A percentile compares a stretch with the other conserved stretches of the same genome.
phyloP scores from a whole-genome alignment of 2,113 vertebrate genomes.

The Sylvilagus bachmani region DNA sequence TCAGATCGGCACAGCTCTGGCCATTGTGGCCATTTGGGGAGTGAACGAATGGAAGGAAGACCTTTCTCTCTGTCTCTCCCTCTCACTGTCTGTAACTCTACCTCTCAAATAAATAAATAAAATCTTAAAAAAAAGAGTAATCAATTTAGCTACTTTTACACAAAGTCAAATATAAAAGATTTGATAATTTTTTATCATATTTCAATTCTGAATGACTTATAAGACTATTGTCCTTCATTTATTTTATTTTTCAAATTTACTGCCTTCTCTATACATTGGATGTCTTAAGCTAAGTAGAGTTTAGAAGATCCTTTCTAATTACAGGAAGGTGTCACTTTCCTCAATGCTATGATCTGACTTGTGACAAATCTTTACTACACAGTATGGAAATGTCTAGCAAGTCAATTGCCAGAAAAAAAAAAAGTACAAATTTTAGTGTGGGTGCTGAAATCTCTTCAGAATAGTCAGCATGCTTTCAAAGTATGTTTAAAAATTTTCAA shows the following conservation, averaged over 20 bases:
- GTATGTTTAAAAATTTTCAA: slow-evolving; percentile 82
- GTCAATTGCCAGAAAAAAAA: slow-evolving; percentile 88
- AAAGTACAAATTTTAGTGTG: slow-evolving; percentile 92
- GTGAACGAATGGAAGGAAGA: no score
- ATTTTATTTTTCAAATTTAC: no score
- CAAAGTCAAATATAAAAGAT: neutral
- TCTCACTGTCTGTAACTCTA: no score
- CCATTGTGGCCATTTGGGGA: no score
- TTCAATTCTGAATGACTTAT: neutral
- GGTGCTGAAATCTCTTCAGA: slow-evolving; percentile 91
- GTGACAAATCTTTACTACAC: slow-evolving; percentile 86
- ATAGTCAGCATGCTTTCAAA: slow-evolving; percentile 85
- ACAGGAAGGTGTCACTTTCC: slow-evolving; percentile 86
- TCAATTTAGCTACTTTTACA: neutral
- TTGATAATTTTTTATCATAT: neutral
- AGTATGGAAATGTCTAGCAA: slow-evolving; percentile 85
- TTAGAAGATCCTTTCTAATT: slow-evolving; percentile 86
- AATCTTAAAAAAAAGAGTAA: no score
- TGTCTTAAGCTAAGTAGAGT: slow-evolving; percentile 87
- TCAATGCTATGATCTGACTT: slow-evolving; percentile 92
- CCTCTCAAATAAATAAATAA: no score
- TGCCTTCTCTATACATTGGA: slow-evolving; percentile 84
- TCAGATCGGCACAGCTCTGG: no score
- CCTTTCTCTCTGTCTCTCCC: no score
- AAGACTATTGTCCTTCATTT: neutral